Evolutionary conservation across 2,113 vertebrate species (phyloP).

Genomic region (Ciconia maguari): DNA sequence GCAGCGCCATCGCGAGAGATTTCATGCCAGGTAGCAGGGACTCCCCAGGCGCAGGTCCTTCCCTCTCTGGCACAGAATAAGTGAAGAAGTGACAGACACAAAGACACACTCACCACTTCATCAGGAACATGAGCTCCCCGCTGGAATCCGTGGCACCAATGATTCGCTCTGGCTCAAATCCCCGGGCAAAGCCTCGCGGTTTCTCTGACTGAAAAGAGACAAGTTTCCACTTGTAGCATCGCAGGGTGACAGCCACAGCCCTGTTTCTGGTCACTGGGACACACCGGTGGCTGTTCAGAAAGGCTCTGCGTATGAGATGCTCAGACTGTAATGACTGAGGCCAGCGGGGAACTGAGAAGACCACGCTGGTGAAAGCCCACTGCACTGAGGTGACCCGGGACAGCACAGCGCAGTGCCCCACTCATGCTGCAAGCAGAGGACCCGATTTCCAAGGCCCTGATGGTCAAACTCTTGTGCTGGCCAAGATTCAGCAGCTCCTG

Average conservation of each 20-base stretch:
- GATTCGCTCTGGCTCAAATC: slow-evolving; percentile 92
- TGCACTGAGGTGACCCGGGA: background rate
- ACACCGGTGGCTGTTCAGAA: background rate
- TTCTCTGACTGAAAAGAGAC: slow-evolving; percentile 86
- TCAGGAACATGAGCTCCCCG: slow-evolving; percentile 98
- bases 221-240: background rate
- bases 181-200: slow-evolving; percentile 91
- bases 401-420: background rate
- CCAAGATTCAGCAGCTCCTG: background rate
- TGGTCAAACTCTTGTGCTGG: background rate
- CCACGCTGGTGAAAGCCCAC: background rate
- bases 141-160: slow-evolving; percentile 99
- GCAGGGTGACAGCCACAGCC: background rate
- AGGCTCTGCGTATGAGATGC: rapidly evolving
- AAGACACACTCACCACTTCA: slow-evolving; percentile 91
- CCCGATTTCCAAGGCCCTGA: background rate
- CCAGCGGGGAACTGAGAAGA: background rate
- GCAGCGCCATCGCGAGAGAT: slow-evolving; percentile 62
- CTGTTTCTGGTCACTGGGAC: background rate
- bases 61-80: slow-evolving; percentile 67
- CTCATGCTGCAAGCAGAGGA: background rate
- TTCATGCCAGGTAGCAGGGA: slow-evolving; percentile 60
- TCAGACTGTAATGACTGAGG: rapidly evolving
- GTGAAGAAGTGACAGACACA: background rate
- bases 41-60: slow-evolving; percentile 60